These are phyloP conservation scores for Perca flavescens DNA, from an alignment of 2,113 vertebrate species.

Conservation along the genomic window DNA sequence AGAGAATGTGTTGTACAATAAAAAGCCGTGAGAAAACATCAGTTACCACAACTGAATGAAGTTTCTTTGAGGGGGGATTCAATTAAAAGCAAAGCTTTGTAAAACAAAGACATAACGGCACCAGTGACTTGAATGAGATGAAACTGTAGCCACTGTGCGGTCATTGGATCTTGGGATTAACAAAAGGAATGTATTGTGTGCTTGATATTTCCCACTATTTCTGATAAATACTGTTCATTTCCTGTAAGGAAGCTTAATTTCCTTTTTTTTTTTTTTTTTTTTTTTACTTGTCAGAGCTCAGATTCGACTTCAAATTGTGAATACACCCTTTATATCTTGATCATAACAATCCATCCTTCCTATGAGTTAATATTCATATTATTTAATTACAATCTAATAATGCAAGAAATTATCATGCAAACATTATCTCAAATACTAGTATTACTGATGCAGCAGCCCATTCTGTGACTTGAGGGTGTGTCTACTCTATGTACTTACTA, in stretches of 20 bases:
- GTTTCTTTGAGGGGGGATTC: conserved; percentile 8
- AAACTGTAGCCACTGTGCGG: not conserved
- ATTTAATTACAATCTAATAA: conserved; percentile 54
- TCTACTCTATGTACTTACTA: conserved; percentile 55
- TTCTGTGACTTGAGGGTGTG: conserved; percentile 29
- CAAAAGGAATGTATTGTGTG: conserved; percentile 21
- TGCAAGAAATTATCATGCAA: conserved; percentile 71
- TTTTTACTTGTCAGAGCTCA: not conserved
- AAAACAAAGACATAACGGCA: conserved; percentile 21
- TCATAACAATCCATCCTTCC: conserved; percentile 3
- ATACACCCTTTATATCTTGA: not conserved
- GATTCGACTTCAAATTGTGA: conserved; percentile 12
- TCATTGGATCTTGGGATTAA: conserved; percentile 14
- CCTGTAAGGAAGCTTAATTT: conserved; percentile 40
- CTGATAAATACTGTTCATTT: conserved; percentile 35
- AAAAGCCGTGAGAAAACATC: not conserved
- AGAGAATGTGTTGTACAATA: not conserved
- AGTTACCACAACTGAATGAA: conserved; percentile 11
- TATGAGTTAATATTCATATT: conserved; percentile 29
- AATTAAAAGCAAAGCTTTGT: conserved; percentile 33
- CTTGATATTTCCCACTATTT: conserved; percentile 27
- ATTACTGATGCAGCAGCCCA: conserved; percentile 47
- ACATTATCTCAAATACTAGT: conserved; percentile 53
- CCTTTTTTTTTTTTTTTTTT: not conserved
- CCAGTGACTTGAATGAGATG: conserved; percentile 9